These are phyloP conservation scores for Carollia perspicillata DNA, from an alignment of 2,113 vertebrate species.

Conservation along the genomic window DNA sequence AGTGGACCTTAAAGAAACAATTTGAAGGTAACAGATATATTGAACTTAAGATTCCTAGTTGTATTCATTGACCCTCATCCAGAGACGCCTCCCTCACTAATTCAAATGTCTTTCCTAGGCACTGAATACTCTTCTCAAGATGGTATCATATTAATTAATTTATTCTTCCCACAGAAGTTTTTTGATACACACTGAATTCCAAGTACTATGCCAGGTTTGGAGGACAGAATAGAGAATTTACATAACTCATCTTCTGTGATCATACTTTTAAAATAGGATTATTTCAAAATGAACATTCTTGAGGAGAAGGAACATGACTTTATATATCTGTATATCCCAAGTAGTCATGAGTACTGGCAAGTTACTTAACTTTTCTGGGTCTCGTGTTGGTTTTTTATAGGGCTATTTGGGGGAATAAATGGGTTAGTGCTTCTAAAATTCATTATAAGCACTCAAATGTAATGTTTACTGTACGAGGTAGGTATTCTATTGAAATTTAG, in stretches of 20 bases:
- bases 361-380: neutral
- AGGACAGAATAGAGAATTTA: neutral
- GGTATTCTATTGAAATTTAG: neutral
- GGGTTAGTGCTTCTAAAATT: neutral
- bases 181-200: neutral
- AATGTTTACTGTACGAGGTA: neutral
- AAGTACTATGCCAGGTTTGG: neutral
- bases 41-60: neutral
- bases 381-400: neutral
- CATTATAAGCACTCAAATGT: neutral
- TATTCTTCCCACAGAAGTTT: neutral
- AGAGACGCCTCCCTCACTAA: neutral
- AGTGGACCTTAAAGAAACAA: neutral
- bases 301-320: neutral
- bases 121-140: neutral
- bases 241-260: neutral
- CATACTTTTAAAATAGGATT: neutral
- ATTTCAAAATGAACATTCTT: neutral
- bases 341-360: neutral
- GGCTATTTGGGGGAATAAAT: neutral
- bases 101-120: neutral
- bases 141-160: neutral
- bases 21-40: neutral
- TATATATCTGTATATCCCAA: neutral
- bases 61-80: neutral